A percentile compares a stretch with the other conserved stretches of the same genome.
These are phyloP conservation scores for Polypterus senegalus DNA, from an alignment of 2,113 vertebrate genomes.

Conservation along the genomic window DNA sequence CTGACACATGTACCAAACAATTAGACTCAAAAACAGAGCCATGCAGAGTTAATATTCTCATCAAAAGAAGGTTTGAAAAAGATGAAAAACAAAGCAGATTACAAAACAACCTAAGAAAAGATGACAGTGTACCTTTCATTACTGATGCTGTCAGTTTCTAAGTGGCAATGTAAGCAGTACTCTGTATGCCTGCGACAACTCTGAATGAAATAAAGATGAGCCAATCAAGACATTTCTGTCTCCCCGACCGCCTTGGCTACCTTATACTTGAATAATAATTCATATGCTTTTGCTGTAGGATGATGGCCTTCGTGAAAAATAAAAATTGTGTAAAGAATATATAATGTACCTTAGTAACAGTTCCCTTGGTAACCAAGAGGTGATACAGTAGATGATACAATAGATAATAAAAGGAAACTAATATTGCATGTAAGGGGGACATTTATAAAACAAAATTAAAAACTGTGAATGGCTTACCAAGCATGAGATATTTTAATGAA, in stretches of 20 bases:
- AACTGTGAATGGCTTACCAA: no score
- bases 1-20: slow-evolving; percentile 21
- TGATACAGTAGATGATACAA: slow-evolving; percentile 9
- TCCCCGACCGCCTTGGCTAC: not conserved
- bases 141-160: slow-evolving; percentile 1
- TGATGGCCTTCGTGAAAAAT: not conserved
- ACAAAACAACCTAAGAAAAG: not conserved
- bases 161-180: not conserved
- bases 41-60: not conserved
- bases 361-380: slow-evolving; percentile 32
- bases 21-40: slow-evolving; percentile 15
- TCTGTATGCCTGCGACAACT: not conserved
- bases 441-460: no score
- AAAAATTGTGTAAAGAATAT: slow-evolving; percentile 26
- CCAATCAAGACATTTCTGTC: not conserved
- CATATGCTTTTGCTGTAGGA: slow-evolving; percentile 6
- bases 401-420: slow-evolving; percentile 6
- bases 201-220: not conserved
- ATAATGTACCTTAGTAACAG: slow-evolving; percentile 25
- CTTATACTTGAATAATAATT: slow-evolving; percentile 10
- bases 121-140: not conserved
- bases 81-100: not conserved
- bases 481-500: no score
- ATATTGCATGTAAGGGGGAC: not conserved
- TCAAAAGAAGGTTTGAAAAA: not conserved